Base-by-base conservation (phyloP, 2,797 vertebrate species). In the Lemur catta region DNA sequence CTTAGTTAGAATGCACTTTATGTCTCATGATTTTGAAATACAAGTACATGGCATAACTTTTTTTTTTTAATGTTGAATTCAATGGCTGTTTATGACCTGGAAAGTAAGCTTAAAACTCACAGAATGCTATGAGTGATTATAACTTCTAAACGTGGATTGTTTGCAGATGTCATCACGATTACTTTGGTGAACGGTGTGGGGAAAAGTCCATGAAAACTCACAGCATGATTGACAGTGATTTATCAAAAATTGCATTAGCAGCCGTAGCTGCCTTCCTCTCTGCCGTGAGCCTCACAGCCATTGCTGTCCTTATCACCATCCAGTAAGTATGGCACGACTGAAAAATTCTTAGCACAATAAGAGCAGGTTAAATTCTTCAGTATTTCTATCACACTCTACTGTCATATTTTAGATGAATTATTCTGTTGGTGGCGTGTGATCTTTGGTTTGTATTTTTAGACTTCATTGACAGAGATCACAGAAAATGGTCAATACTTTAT, bases 171-270 rank as follows among this genome's bases (percentile, higher is more conserved):
- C 92, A 98, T 96, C 97, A 97, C 41, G 97, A 99, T 82, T 99
- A 98, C 93, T 99, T 98, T 97, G 99, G 99, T 50, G 98, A 99
- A 89, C 98, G 99, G 35, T 99, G 99, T 96, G 98, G 98, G 84
- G 98, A 98, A 82, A 98, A 98, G 84, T 98, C 95, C 96, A 98
- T 99, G 98, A 98, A 98, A 97, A 98, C 98, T 38, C 98, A 98
- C 13, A 98, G 63, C 41, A 96, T 92, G 41, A 93, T 98, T 28
- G 96, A 98, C 74, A 65, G 85, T 41, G 88, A 98, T 94, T 97
- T 97, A 41, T 98, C 98, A 3, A 98, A 98, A 95, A 98, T 98
- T 1, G 95, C 97, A 2, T 81, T 98, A 89, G 98, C 96, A 0
- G 97, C 97, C 30, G 78, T 98, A 6, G 97, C 97, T 55, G 98